A percentile compares a stretch with the other conserved stretches of the same genome.
phyloP scores from a whole-genome alignment of 2,113 vertebrate species.

The Formicarius rufipectus region DNA sequence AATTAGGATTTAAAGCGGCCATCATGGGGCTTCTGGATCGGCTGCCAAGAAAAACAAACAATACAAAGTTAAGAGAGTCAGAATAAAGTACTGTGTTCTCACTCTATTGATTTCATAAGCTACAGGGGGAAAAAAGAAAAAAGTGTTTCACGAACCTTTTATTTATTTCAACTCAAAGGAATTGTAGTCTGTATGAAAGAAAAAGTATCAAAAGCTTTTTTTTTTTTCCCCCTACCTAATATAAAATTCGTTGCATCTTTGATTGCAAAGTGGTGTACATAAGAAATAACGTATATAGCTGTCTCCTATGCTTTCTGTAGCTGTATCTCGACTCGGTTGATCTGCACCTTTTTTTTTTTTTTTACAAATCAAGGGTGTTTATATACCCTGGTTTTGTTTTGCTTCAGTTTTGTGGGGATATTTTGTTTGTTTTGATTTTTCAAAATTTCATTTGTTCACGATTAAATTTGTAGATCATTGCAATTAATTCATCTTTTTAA shows the following conservation, averaged over 20 bases:
- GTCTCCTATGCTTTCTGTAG: neutral
- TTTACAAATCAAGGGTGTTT: neutral
- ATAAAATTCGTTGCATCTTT: neutral
- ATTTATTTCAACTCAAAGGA: neutral
- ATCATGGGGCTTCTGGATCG: neutral
- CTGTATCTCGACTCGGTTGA: neutral
- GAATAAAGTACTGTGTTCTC: neutral
- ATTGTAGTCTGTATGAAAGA: neutral
- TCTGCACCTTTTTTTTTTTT: neutral
- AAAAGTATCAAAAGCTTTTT: neutral
- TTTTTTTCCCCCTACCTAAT: rapidly evolving
- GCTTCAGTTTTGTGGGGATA: neutral
- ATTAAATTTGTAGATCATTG: neutral
- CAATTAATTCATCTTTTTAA: neutral
- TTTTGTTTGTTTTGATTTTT: neutral
- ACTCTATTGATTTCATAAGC: neutral
- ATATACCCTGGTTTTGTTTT: neutral
- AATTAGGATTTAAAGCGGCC: neutral
- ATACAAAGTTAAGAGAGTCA: neutral
- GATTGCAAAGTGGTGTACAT: neutral
- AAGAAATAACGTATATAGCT: rapidly evolving
- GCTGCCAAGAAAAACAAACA: neutral
- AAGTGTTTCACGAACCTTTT: neutral
- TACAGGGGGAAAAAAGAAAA: rapidly evolving
- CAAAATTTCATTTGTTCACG: rapidly evolving